Percentiles rank a stretch among this genome's conserved stretches.
phyloP scores from a whole-genome alignment of 2,888 invertebrate genomes.

The Strigamia crassipes region DNA sequence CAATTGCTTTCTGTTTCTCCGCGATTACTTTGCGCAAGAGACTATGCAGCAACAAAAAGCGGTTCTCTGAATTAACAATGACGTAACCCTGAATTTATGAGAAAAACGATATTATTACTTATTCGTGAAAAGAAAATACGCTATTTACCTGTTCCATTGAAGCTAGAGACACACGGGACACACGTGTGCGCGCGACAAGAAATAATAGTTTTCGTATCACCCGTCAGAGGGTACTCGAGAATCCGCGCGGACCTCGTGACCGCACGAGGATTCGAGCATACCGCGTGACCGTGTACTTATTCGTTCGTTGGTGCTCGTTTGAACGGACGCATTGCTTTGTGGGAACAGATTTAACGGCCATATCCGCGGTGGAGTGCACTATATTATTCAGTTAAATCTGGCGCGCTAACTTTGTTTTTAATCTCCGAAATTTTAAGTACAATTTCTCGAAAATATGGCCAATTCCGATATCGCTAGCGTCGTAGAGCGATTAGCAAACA shows the following conservation, averaged over 20 bases:
- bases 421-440: neutral
- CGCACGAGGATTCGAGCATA: no score
- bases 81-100: constrained; percentile 72
- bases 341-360: neutral
- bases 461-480: constrained; percentile 52
- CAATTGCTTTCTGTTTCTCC: constrained; percentile 87
- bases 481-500: constrained; percentile 55
- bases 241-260: no score
- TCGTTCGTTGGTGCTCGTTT: neutral
- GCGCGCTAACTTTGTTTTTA: neutral
- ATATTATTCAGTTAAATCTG: neutral
- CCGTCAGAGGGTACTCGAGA: no score
- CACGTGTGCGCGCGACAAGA: neutral
- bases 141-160: no score
- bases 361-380: neutral
- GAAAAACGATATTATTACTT: no score
- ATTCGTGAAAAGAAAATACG: no score
- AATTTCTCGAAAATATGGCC: constrained; percentile 17
- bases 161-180: neutral
- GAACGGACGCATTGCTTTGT: neutral
- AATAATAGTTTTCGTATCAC: no score
- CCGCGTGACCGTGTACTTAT: no score
- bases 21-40: constrained; percentile 94
- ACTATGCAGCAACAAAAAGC: constrained; percentile 93
- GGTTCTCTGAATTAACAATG: constrained; percentile 91